Conservation (phyloP, 2,113 vertebrate species). For the Antechinus flavipes region DNA sequence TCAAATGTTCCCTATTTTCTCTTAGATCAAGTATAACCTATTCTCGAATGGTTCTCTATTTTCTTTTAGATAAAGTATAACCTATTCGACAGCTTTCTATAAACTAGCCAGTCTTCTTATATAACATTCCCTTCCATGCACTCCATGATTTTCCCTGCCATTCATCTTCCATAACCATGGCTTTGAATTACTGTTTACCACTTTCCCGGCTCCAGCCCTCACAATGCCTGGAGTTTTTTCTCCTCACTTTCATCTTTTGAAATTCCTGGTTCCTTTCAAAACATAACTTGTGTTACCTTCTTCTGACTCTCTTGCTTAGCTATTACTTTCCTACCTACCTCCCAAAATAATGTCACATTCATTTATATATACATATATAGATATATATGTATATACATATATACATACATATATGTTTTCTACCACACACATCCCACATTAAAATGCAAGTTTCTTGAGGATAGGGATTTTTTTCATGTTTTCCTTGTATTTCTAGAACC, state of each 20-base stretch:
- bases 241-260: background rate
- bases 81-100: background rate
- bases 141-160: background rate
- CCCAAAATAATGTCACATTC: background rate
- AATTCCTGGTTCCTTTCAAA: background rate
- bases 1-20: background rate
- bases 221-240: background rate
- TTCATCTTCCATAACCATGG: background rate
- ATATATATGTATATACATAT: no score
- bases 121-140: background rate
- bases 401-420: background rate
- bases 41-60: background rate
- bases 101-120: background rate
- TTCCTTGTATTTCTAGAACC: background rate
- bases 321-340: background rate
- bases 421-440: background rate
- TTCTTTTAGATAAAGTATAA: background rate
- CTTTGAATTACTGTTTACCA: background rate
- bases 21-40: background rate
- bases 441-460: background rate
- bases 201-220: no score
- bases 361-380: no score
- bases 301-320: background rate
- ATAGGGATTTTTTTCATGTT: background rate
- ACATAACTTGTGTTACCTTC: background rate